Percentiles rank a stretch among this genome's conserved stretches.
Conservation (phyloP, 1,140 invertebrate genomes). For the Pentalonia nigronervosa region DNA sequence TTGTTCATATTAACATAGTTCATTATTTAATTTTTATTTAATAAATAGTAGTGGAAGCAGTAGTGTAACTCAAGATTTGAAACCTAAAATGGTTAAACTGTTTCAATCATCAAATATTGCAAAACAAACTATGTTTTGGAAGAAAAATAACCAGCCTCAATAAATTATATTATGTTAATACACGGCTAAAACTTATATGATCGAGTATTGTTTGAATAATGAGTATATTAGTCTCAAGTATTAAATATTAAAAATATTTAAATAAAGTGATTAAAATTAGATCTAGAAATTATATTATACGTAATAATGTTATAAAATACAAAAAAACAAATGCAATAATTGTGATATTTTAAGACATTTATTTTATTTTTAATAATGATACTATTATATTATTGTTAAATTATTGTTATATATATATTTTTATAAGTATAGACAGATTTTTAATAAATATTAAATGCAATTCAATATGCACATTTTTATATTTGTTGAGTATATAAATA, state of each 20-base stretch:
- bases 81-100: slow-evolving; percentile 57
- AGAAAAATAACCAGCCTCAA: slow-evolving; percentile 39
- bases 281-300: not conserved
- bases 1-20: not conserved
- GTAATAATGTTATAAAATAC: not conserved
- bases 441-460: slow-evolving; percentile 52
- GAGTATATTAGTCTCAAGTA: not conserved
- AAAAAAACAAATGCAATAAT: slow-evolving; percentile 21
- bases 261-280: not conserved
- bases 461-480: not conserved
- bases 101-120: slow-evolving; percentile 55
- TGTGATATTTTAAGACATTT: slow-evolving; percentile 53
- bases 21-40: not conserved
- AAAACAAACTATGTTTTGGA: slow-evolving; percentile 56
- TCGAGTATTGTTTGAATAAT: not conserved
- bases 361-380: slow-evolving; percentile 41
- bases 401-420: slow-evolving; percentile 35
- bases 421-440: slow-evolving; percentile 37
- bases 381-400: slow-evolving; percentile 34
- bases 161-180: not conserved
- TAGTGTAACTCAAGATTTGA: slow-evolving; percentile 33
- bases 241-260: not conserved
- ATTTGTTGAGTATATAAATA: slow-evolving; percentile 18
- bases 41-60: not conserved
- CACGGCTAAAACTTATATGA: not conserved